phyloP scores from a whole-genome alignment of 2,113 vertebrate genomes.

The Microcebus griseorufus region DNA sequence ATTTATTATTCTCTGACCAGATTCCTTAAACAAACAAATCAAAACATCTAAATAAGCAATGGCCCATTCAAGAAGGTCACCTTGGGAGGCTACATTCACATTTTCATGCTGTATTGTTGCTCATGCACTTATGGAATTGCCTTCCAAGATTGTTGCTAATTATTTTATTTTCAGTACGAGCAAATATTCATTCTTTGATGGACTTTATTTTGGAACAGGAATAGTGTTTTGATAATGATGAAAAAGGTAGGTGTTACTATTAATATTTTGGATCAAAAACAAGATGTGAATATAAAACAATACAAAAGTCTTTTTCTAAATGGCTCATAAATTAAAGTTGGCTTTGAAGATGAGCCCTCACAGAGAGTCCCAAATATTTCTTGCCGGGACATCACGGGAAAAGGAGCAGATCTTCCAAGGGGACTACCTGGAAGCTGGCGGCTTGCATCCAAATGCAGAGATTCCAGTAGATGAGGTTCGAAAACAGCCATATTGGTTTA shows the following conservation, averaged over 20 bases:
- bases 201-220: conserved; percentile 2
- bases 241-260: background rate
- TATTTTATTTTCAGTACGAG: conserved; percentile 8
- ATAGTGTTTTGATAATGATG: background rate
- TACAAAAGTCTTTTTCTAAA: background rate
- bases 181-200: background rate
- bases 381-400: background rate
- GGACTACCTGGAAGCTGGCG: background rate
- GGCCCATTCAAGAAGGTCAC: background rate
- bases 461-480: background rate
- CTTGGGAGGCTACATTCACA: background rate
- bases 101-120: background rate
- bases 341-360: background rate
- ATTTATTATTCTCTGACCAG: background rate
- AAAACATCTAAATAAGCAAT: background rate
- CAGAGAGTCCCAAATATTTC: background rate
- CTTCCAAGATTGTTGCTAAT: background rate
- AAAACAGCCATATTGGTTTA: background rate
- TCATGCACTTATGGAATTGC: background rate
- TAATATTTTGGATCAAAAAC: conserved; percentile 23
- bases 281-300: background rate
- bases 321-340: background rate
- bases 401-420: background rate
- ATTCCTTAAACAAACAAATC: background rate
- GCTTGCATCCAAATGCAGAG: background rate